Conservation (phyloP, 2,888 invertebrate genomes). For the Nephrotoma flavescens region DNA sequence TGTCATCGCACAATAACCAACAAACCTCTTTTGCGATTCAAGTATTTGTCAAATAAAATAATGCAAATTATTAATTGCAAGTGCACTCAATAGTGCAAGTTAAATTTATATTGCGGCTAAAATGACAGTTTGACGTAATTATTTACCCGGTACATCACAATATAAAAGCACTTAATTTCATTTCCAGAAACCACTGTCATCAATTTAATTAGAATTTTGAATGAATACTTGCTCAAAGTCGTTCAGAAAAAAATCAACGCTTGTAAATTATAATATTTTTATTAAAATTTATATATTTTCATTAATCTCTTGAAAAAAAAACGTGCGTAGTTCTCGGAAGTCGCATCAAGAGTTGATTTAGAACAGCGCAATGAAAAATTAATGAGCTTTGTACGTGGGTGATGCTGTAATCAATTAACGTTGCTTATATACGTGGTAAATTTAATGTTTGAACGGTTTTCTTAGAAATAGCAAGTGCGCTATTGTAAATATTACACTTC, state of each 20-base stretch:
- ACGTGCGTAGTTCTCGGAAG: not conserved
- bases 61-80: too few relatives aligned
- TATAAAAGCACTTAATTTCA: too few relatives aligned
- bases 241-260: not conserved
- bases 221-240: not conserved
- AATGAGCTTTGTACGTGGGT: not conserved
- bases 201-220: not conserved
- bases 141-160: too few relatives aligned
- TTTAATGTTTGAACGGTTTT: not conserved
- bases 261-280: not conserved
- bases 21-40: too few relatives aligned
- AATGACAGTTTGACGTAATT: too few relatives aligned
- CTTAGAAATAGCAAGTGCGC: not conserved
- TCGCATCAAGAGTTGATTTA: not conserved
- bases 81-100: too few relatives aligned
- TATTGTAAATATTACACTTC: not conserved
- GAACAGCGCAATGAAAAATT: not conserved
- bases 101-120: too few relatives aligned
- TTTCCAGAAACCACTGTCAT: not conserved
- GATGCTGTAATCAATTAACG: not conserved
- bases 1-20: too few relatives aligned
- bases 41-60: too few relatives aligned
- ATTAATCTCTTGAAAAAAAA: not conserved
- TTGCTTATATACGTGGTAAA: not conserved
- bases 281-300: not conserved